Percentiles rank a stretch among this genome's conserved stretches.
These are phyloP conservation scores for Ceratina australensis DNA, from an alignment of 1,140 invertebrate genomes.

Conservation along the genomic window DNA sequence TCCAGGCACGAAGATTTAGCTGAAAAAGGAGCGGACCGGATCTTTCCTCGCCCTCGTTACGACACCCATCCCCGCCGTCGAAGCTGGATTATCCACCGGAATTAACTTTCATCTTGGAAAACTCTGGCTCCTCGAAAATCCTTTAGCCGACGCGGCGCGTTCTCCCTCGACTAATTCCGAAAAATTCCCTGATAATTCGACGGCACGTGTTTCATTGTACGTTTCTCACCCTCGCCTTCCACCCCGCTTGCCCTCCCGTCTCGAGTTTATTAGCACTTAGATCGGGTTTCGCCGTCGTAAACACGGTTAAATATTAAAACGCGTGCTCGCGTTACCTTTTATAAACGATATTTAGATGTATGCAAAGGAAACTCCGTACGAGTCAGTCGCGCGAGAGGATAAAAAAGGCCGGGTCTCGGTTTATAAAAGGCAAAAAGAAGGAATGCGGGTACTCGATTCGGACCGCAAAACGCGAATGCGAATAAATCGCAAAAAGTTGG, in stretches of 20 bases:
- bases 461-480: neutral
- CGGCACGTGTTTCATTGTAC: neutral
- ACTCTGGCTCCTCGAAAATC: slow-evolving; percentile 36
- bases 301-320: too few species aligned
- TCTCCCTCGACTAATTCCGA: slow-evolving; percentile 17
- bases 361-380: too few species aligned
- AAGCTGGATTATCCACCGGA: slow-evolving; percentile 48
- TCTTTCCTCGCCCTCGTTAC: slow-evolving; percentile 48
- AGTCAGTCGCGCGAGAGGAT: too few species aligned
- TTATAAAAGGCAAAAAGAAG: too few species aligned
- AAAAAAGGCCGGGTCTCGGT: too few species aligned
- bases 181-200: slow-evolving; percentile 23
- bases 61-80: neutral
- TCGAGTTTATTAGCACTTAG: too few species aligned
- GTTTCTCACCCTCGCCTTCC: neutral
- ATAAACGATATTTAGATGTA: too few species aligned
- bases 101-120: slow-evolving; percentile 48
- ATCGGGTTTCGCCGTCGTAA: too few species aligned
- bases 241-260: too few species aligned
- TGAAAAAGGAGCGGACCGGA: slow-evolving; percentile 39
- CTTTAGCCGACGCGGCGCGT: neutral
- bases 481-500: slow-evolving; percentile 28
- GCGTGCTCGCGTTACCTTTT: too few species aligned
- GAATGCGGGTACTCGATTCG: too few species aligned
- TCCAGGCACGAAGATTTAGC: slow-evolving; percentile 48